A percentile compares a stretch with the other conserved stretches of the same genome.
These are phyloP conservation scores for Bombus superbus DNA, from an alignment of 1,140 invertebrate species.

Conservation along the genomic window DNA sequence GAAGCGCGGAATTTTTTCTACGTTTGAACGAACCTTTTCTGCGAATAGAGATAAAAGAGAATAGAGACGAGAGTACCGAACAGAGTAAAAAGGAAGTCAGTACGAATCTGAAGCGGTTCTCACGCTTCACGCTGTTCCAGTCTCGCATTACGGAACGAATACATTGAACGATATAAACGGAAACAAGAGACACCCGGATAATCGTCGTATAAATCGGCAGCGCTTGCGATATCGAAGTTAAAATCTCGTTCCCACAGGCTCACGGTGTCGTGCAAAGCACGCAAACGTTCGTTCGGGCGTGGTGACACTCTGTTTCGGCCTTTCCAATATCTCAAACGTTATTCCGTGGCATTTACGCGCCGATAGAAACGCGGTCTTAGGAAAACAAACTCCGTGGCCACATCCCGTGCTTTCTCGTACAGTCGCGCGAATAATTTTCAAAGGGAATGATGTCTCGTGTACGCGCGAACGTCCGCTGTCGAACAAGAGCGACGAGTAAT, in stretches of 20 bases:
- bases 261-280: background rate
- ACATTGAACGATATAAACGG: background rate
- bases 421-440: background rate
- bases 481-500: background rate
- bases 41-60: too few relatives aligned
- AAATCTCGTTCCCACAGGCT: constrained; percentile 9
- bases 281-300: background rate
- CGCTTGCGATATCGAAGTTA: background rate
- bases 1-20: background rate
- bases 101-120: too few relatives aligned
- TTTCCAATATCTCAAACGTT: constrained; percentile 8
- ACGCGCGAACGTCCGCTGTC: too few relatives aligned
- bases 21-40: too few relatives aligned
- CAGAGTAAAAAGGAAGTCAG: too few relatives aligned
- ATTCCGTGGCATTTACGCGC: background rate
- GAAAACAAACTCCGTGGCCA: background rate
- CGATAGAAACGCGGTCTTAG: constrained; percentile 6
- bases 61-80: too few relatives aligned
- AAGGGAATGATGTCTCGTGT: too few relatives aligned
- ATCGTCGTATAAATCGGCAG: background rate
- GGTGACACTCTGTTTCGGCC: constrained; percentile 7
- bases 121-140: too few relatives aligned
- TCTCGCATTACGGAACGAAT: too few relatives aligned
- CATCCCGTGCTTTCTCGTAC: background rate
- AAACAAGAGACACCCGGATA: background rate